Evolutionary conservation across 2,797 vertebrate genomes (phyloP).

Genomic region (Poliocrania exsul): DNA sequence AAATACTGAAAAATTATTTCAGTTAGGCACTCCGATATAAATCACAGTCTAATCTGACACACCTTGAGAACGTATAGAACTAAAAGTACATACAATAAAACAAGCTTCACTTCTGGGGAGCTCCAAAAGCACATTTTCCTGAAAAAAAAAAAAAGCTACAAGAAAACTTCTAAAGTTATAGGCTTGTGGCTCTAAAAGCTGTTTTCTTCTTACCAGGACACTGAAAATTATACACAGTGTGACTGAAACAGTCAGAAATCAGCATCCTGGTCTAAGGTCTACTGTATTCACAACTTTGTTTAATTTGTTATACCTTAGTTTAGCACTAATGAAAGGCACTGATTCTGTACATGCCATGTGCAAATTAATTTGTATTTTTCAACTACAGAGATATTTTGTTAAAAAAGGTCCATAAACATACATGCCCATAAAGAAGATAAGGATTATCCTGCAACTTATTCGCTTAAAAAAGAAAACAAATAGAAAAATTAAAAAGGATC

Average conservation of each 20-base stretch:
- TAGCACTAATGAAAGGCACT: not conserved
- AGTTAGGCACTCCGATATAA: not conserved
- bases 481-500: not conserved
- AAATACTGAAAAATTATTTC: not conserved
- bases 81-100: not conserved
- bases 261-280: not conserved
- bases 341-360: fast-evolving
- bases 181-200: not conserved
- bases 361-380: not conserved
- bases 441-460: not conserved
- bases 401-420: not conserved
- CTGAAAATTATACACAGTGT: not conserved
- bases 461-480: not conserved
- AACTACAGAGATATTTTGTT: not conserved
- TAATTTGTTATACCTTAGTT: not conserved
- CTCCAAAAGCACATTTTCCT: not conserved
- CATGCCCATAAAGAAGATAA: not conserved
- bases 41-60: not conserved
- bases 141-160: not conserved
- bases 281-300: not conserved
- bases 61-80: not conserved
- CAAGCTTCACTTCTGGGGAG: not conserved
- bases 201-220: not conserved
- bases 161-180: not conserved
- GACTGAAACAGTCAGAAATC: not conserved